These are phyloP conservation scores for Chymomyza procnemis DNA, from an alignment of 2,888 invertebrate genomes.

Conservation along the genomic window DNA sequence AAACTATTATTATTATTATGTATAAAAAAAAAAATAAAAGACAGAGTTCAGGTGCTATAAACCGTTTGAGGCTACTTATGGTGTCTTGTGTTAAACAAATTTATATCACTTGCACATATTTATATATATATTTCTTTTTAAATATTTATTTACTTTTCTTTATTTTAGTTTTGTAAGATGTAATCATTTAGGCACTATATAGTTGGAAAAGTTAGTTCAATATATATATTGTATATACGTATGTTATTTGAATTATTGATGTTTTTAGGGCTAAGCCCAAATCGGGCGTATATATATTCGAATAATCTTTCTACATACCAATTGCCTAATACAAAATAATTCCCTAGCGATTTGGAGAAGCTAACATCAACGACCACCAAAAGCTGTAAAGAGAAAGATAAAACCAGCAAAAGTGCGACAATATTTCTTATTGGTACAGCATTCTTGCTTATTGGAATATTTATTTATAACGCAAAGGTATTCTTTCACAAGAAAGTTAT, in stretches of 20 bases:
- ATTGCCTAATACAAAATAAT: background rate
- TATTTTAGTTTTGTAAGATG: background rate
- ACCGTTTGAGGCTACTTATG: background rate
- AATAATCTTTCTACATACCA: background rate
- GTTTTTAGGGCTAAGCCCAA: background rate
- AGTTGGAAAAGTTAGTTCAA: background rate
- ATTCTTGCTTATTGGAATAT: background rate
- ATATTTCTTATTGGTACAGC: background rate
- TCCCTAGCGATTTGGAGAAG: background rate
- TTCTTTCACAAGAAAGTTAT: background rate
- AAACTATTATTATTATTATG: background rate
- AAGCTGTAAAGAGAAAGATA: background rate
- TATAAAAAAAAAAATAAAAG: background rate
- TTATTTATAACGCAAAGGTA: background rate
- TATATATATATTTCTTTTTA: background rate
- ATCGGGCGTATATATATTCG: no score
- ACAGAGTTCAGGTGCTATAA: background rate
- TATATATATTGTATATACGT: background rate
- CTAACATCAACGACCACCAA: background rate
- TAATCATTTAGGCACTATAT: background rate
- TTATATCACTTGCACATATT: background rate
- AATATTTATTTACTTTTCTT: background rate
- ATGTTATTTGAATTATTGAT: background rate
- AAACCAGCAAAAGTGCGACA: background rate
- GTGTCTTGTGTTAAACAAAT: background rate